A percentile compares a stretch with the other conserved stretches of the same genome.
Conservation (phyloP, 2,888 invertebrate genomes). For the Monoplex corrugatus region DNA sequence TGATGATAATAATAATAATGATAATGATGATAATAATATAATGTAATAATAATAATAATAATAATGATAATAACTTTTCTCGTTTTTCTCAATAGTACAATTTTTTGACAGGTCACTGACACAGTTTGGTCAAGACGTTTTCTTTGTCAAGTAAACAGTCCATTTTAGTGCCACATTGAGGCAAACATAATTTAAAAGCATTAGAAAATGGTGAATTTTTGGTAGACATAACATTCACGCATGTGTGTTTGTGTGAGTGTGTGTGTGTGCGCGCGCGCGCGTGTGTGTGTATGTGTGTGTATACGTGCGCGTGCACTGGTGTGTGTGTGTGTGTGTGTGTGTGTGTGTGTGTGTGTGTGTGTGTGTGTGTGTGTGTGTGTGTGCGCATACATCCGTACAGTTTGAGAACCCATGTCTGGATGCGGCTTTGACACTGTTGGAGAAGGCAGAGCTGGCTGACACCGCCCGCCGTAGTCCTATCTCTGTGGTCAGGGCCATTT, state of each 20-base stretch:
- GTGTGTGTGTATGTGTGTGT: not conserved
- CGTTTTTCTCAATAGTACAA: too few relatives aligned
- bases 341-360: slow-evolving; percentile 38
- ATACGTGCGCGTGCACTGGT: not conserved
- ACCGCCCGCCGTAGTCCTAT: slow-evolving; percentile 88
- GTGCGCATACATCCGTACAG: slow-evolving; percentile 80
- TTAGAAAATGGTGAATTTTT: too few relatives aligned
- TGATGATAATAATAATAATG: too few relatives aligned
- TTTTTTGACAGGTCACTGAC: too few relatives aligned
- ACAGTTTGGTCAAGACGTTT: too few relatives aligned
- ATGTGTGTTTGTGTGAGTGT: not conserved
- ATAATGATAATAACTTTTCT: too few relatives aligned
- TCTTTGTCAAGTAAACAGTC: too few relatives aligned
- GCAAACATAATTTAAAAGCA: too few relatives aligned
- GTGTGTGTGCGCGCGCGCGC: not conserved
- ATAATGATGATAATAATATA: too few relatives aligned
- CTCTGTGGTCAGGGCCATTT: slow-evolving; percentile 89
- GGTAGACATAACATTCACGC: too few relatives aligned
- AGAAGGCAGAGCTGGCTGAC: slow-evolving; percentile 69
- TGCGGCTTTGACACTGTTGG: slow-evolving; percentile 71
- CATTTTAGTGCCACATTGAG: too few relatives aligned
- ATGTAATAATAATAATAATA: too few relatives aligned
- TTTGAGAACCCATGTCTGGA: slow-evolving; percentile 79
- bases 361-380: slow-evolving; percentile 30
- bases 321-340: slow-evolving; percentile 21